These are phyloP conservation scores for Mongoloraphidia duomilia DNA, from an alignment of 2,888 invertebrate genomes.

Conservation along the genomic window DNA sequence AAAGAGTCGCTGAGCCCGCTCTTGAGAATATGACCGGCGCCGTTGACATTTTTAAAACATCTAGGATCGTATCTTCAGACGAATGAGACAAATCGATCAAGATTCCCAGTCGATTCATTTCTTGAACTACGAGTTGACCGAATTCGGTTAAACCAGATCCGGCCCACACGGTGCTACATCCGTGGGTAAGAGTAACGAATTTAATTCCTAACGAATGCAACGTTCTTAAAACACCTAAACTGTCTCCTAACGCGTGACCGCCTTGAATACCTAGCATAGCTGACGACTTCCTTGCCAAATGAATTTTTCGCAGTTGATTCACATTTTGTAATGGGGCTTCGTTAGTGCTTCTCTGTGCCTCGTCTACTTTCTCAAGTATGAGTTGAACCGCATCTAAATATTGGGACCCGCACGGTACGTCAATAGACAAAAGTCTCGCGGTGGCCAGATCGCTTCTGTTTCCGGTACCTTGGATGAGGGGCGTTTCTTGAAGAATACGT, in stretches of 20 bases:
- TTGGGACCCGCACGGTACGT: slow-evolving; percentile 44
- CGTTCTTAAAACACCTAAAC: slow-evolving; percentile 47
- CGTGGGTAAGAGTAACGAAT: slow-evolving; percentile 51
- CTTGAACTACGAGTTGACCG: slow-evolving; percentile 34
- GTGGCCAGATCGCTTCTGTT: slow-evolving; percentile 36
- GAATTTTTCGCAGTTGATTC: slow-evolving; percentile 43
- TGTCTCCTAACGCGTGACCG: slow-evolving; percentile 52
- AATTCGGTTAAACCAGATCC: slow-evolving; percentile 14
- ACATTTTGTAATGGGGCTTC: slow-evolving; percentile 36
- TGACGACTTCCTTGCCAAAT: slow-evolving; percentile 41
- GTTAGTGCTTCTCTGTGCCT: slow-evolving; percentile 39
- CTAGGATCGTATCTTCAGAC: slow-evolving; percentile 45
- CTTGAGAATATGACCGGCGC: slow-evolving; percentile 54
- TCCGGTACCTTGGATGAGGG: slow-evolving; percentile 35
- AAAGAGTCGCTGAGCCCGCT: slow-evolving; percentile 45
- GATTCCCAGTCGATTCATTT: slow-evolving; percentile 58
- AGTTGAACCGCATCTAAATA: slow-evolving; percentile 50
- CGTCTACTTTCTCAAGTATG: slow-evolving; percentile 51
- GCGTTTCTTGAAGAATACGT: slow-evolving; percentile 37
- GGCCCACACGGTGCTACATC: slow-evolving; percentile 52
- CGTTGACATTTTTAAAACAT: slow-evolving; percentile 40
- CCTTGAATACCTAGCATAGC: slow-evolving; percentile 51
- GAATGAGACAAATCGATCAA: slow-evolving; percentile 51
- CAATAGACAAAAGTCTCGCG: slow-evolving; percentile 29
- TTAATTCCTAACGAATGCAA: slow-evolving; percentile 50